Evolutionary conservation across 2,888 invertebrate genomes (phyloP).

Genomic region (Melipona beecheii): DNA sequence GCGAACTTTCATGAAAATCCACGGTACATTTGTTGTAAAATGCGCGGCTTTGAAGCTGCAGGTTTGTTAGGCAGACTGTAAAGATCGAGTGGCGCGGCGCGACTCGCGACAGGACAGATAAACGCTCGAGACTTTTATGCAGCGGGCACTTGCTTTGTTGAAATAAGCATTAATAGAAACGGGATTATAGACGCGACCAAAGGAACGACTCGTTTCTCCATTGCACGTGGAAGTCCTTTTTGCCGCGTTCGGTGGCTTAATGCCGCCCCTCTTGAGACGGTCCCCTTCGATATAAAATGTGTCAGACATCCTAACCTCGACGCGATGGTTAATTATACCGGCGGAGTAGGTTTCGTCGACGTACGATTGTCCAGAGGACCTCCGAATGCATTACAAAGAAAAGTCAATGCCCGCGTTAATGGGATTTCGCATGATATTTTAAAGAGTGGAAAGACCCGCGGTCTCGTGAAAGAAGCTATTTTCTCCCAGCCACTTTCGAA

Average conservation of each 20-base stretch:
- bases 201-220: conserved; percentile 17
- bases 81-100: neutral
- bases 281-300: conserved; percentile 10
- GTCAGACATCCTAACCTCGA: neutral
- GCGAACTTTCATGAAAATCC: neutral
- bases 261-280: conserved; percentile 2
- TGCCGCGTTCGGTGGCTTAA: neutral
- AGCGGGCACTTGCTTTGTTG: conserved; percentile 4
- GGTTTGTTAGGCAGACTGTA: neutral
- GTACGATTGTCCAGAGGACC: neutral
- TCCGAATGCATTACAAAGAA: neutral
- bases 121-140: neutral
- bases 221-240: conserved; percentile 13
- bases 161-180: neutral
- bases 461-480: too few species aligned
- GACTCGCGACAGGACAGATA: conserved; percentile 4
- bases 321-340: conserved; percentile 9
- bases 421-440: neutral
- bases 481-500: too few species aligned
- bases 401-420: neutral
- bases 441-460: neutral
- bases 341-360: neutral
- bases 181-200: neutral
- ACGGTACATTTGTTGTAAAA: neutral
- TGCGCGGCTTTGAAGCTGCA: neutral